Evolutionary conservation across 2,113 vertebrate genomes (phyloP).

Genomic region (Zosterops hypoxanthus): DNA sequence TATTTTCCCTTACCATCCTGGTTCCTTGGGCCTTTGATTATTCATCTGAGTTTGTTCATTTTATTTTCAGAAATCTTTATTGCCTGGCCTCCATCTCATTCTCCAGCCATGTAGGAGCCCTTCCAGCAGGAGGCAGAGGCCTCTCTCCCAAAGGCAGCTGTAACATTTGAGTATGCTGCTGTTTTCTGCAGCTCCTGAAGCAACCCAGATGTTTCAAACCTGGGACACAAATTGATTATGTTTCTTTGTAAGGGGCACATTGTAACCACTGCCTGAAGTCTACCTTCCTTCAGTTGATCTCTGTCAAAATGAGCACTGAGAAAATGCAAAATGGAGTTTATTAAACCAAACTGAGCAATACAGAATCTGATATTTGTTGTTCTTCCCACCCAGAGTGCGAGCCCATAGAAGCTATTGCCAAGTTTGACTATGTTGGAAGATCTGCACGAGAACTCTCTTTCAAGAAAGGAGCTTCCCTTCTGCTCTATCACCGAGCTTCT

Average conservation of each 20-base stretch:
- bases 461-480: slow-evolving; percentile 97
- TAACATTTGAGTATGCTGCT: background rate
- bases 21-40: background rate
- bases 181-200: background rate
- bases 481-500: slow-evolving; percentile 94
- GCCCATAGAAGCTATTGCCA: slow-evolving; percentile 98
- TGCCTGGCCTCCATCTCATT: background rate
- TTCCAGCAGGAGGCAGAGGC: background rate
- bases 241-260: background rate
- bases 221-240: background rate
- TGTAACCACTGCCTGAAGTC: background rate
- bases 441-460: slow-evolving; percentile 95
- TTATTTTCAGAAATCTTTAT: background rate
- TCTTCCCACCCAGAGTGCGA: slow-evolving; percentile 84
- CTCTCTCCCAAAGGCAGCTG: background rate
- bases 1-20: background rate
- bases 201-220: background rate
- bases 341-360: background rate
- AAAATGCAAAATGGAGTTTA: background rate
- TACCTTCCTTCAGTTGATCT: background rate
- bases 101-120: background rate
- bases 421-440: slow-evolving; percentile 95
- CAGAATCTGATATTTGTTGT: background rate
- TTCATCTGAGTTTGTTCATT: background rate
- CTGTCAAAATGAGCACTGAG: background rate